phyloP scores from a whole-genome alignment of 2,888 invertebrate genomes.

The Calliphora vomitoria region DNA sequence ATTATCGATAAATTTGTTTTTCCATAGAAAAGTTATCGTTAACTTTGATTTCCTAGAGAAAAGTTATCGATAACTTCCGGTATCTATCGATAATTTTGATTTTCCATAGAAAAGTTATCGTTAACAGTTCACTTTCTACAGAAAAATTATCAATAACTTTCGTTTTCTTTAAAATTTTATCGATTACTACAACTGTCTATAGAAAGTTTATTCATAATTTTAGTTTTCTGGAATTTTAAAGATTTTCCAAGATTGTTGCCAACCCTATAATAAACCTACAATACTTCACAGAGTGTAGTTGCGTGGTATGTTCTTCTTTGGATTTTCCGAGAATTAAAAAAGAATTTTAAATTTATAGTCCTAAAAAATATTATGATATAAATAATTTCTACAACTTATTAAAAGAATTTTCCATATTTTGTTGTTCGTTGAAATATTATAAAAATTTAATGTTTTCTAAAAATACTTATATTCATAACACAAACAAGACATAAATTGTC shows the following conservation, averaged over 20 bases:
- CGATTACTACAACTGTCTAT: no score
- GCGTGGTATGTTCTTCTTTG: neutral
- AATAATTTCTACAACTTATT: neutral
- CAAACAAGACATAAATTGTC: neutral
- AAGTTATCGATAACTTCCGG: neutral
- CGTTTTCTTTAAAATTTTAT: no score
- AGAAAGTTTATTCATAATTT: no score
- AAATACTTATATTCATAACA: neutral
- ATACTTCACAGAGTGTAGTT: no score
- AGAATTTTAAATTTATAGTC: neutral
- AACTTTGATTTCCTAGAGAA: no score
- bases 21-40: no score
- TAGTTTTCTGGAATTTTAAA: no score
- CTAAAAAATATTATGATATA: neutral
- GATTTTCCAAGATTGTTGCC: no score
- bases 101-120: neutral
- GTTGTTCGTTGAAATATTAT: neutral
- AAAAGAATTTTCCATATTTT: neutral
- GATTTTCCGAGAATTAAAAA: neutral
- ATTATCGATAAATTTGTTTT: no score
- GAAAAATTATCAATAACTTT: no score
- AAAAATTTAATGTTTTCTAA: conserved; percentile 6
- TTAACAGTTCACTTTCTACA: neutral
- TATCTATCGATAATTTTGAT: neutral
- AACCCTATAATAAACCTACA: no score